Evolutionary conservation across 2,797 vertebrate species (phyloP).

Genomic region (Danio jaintianensis): DNA sequence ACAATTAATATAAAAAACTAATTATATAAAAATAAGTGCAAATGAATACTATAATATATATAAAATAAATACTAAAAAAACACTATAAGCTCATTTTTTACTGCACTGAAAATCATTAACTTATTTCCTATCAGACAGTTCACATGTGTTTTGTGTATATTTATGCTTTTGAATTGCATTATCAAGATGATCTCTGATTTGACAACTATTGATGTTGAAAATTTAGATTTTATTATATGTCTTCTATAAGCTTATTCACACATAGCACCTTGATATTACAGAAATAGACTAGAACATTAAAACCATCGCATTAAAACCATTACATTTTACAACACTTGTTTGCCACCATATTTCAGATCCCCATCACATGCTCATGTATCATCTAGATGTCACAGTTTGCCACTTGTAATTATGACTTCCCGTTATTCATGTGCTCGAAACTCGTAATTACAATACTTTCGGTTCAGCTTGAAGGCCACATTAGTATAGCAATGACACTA

Average conservation of each 20-base stretch:
- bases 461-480: not conserved
- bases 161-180: no score
- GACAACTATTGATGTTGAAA: no score
- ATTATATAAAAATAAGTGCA: no score
- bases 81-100: no score
- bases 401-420: not conserved
- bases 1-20: no score
- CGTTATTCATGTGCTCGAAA: not conserved
- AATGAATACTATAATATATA: not conserved
- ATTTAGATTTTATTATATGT: not conserved
- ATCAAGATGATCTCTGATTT: no score
- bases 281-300: not conserved
- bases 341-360: not conserved
- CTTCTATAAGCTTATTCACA: not conserved
- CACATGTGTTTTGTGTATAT: no score
- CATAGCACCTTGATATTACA: not conserved
- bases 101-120: no score
- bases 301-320: not conserved
- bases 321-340: not conserved
- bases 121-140: no score
- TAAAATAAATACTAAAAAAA: slow-evolving; percentile 3
- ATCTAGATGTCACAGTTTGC: not conserved
- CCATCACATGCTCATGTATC: not conserved
- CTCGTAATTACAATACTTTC: not conserved
- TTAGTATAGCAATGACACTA: not conserved